Evolutionary conservation across 2,797 vertebrate genomes (phyloP), one percentile per base, ranked within the genome.

Genomic region (Ceyx erithaca): DNA sequence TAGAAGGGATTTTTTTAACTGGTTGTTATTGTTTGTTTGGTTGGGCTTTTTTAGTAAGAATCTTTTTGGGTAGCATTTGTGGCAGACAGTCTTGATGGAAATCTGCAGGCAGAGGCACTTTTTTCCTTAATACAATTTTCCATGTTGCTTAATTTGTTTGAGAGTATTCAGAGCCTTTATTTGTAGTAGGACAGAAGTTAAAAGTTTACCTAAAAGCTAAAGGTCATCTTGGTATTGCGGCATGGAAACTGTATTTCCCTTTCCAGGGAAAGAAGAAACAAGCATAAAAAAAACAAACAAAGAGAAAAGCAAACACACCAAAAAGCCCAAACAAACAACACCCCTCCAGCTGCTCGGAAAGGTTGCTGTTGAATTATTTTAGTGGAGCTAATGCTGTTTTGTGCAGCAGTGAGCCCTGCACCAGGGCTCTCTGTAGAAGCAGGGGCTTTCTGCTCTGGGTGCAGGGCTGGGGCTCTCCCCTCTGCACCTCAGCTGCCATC

Each of bases 141-240:
- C 22, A 17, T 49, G 54, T 85, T 80, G 30, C 21, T 52, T 80
- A 57, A 66, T 80, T 61, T 70, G 35, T 75, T 61, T 41, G 35
- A 57, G 81, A 57, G 35, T 61, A 66, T 76, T 89, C 79, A 66
- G 61, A 89, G 71, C 49, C 35, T 82, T 67, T 82, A 73, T 81
- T 73, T 64, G 51, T 81, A 68, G 58, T 45, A 63, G 57, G n/a
- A 49, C 6, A 23, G 11, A 87, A 70, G 76, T 72, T 79, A 80
- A 87, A 92, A 90, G 84, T 76, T 90, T 82, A 77, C 85, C 57
- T 70, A 51, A 77, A 88, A 82, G 61, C 52, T 72, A 22, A 93
- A 80, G 75, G 75, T 86, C 81, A 22, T 77, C 81, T 67, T 73
- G 66, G 43, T 81, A 26, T 41, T 77, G 63, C 64, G 30, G 45